Evolutionary conservation across 2,888 invertebrate species (phyloP).

Genomic region (Cephus nigrinus): DNA sequence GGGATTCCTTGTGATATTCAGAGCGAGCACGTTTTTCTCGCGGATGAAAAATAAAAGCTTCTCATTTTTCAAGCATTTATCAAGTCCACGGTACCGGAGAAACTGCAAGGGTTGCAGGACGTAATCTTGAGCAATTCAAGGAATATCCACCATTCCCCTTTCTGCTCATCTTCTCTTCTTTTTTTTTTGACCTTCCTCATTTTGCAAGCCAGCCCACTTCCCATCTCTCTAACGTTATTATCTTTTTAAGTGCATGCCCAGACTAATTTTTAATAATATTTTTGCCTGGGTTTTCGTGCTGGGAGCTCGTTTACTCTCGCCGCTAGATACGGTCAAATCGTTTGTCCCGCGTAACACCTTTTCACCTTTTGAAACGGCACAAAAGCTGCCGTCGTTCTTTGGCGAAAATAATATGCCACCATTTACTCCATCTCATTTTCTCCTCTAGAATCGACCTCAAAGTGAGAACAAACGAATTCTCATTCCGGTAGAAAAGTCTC

Average conservation of each 20-base stretch:
- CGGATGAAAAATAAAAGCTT: constrained; percentile 20
- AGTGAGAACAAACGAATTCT: too few relatives aligned
- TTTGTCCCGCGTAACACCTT: not conserved
- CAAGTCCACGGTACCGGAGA: constrained; percentile 45
- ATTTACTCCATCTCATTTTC: too few relatives aligned
- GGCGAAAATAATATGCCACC: too few relatives aligned
- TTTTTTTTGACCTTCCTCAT: constrained; percentile 15
- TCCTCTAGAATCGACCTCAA: too few relatives aligned
- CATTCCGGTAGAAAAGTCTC: too few relatives aligned
- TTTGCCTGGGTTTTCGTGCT: constrained; percentile 7
- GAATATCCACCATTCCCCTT: constrained; percentile 42
- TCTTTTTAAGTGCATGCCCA: constrained; percentile 26
- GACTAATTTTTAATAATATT: constrained; percentile 18
- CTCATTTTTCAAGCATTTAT: constrained; percentile 45
- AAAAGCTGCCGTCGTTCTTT: too few relatives aligned
- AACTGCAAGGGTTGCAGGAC: constrained; percentile 55
- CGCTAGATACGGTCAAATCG: not conserved
- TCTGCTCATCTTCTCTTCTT: constrained; percentile 19
- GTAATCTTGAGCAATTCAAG: constrained; percentile 58
- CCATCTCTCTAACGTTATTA: constrained; percentile 15
- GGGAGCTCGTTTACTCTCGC: not conserved
- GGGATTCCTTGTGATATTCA: constrained; percentile 27
- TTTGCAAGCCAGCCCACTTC: not conserved
- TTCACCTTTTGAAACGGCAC: not conserved
- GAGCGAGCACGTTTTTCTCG: constrained; percentile 41